These are phyloP conservation scores for Azorinus chamasolen DNA, from an alignment of 2,888 invertebrate genomes.

Conservation along the genomic window DNA sequence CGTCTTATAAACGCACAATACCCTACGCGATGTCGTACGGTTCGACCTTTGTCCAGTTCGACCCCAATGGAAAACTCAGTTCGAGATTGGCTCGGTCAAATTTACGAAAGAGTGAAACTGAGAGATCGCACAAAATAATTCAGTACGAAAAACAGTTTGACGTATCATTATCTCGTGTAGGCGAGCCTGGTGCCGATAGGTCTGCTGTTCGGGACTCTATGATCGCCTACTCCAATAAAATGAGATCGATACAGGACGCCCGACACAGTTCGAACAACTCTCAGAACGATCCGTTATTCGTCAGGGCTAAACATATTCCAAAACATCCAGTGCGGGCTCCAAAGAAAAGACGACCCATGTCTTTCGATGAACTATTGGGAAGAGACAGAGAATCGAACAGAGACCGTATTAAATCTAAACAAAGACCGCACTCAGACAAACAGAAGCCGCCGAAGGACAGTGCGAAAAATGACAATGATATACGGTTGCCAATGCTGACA, in stretches of 20 bases:
- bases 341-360: constrained; percentile 68
- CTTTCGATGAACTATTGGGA: constrained; percentile 73
- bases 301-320: constrained; percentile 71
- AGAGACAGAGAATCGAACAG: constrained; percentile 42
- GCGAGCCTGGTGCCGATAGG: constrained; percentile 49
- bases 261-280: constrained; percentile 23
- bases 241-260: constrained; percentile 62
- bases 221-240: constrained; percentile 69
- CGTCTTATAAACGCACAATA: too few relatives aligned
- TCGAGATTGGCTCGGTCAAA: constrained; percentile 19
- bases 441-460: constrained; percentile 43
- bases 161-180: constrained; percentile 58
- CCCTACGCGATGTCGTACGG: constrained; percentile 63
- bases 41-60: constrained; percentile 54
- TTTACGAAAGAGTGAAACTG: constrained; percentile 18
- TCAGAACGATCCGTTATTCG: constrained; percentile 64
- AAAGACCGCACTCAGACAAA: constrained; percentile 59
- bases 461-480: constrained; percentile 36
- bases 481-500: constrained; percentile 60
- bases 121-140: constrained; percentile 46
- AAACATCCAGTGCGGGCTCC: constrained; percentile 58
- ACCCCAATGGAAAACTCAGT: constrained; percentile 45
- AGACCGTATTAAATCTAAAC: constrained; percentile 26
- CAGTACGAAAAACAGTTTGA: constrained; percentile 70
- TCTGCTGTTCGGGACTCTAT: constrained; percentile 61